Evolutionary conservation across 2,888 invertebrate genomes (phyloP).

Genomic region (Metacarcinus magister): DNA sequence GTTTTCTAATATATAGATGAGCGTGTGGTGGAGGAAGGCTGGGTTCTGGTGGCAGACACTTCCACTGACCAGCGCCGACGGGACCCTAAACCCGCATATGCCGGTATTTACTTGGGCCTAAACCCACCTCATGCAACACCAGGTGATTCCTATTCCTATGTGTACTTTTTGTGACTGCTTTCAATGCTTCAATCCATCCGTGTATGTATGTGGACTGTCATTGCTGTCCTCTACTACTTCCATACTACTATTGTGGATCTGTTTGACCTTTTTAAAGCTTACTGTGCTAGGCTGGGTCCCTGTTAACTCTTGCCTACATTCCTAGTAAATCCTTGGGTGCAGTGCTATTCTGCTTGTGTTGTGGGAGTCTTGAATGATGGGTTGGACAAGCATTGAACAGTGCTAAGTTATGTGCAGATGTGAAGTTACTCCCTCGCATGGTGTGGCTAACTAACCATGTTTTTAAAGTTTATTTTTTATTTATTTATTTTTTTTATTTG

Average conservation of each 20-base stretch:
- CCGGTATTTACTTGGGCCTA: neutral
- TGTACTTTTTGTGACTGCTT: neutral
- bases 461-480: neutral
- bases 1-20: conserved; percentile 34
- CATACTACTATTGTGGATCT: neutral
- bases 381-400: too few relatives aligned
- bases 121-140: neutral
- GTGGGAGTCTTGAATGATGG: neutral
- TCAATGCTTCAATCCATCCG: neutral
- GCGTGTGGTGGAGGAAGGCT: conserved; percentile 37
- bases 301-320: neutral
- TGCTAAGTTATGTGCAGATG: neutral
- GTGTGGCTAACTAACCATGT: neutral
- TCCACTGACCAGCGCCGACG: neutral
- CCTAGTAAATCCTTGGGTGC: neutral
- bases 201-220: conserved; percentile 4
- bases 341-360: neutral
- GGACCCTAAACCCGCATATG: neutral
- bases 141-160: neutral
- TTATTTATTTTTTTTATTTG: neutral
- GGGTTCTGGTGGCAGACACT: conserved; percentile 27
- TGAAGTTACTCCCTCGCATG: neutral
- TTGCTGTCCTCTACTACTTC: neutral
- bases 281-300: neutral
- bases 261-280: neutral